Percentiles rank a stretch among this genome's conserved stretches.
Evolutionary conservation across 2,797 vertebrate species (phyloP).

Genomic region (Micromesistius poutassou): DNA sequence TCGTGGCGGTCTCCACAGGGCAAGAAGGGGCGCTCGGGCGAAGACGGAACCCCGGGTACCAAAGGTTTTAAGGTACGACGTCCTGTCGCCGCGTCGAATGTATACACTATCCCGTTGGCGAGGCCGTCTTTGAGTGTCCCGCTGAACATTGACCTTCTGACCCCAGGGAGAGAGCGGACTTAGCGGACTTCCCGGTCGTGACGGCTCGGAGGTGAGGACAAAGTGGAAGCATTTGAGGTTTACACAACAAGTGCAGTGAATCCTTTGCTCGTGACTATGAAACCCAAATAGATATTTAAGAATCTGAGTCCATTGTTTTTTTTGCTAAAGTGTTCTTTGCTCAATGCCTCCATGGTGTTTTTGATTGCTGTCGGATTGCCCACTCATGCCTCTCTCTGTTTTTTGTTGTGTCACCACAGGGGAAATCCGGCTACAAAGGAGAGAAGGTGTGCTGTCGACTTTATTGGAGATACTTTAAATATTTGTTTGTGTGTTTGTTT

Average conservation of each 20-base stretch:
- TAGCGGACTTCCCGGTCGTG: conserved; percentile 80
- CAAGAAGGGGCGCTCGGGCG: conserved; percentile 85
- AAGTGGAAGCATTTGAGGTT: background rate
- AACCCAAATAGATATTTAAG: background rate
- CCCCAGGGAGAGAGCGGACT: conserved; percentile 81
- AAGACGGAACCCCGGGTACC: conserved; percentile 77
- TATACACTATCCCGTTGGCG: background rate
- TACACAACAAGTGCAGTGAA: background rate
- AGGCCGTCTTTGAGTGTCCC: background rate
- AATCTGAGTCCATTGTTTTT: background rate
- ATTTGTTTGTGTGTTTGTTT: background rate
- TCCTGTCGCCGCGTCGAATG: background rate
- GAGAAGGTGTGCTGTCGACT: conserved; percentile 76
- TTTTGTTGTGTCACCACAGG: conserved; percentile 70
- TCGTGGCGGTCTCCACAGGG: conserved; percentile 67
- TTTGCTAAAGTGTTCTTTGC: background rate
- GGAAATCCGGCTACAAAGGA: conserved; percentile 87
- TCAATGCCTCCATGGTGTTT: background rate
- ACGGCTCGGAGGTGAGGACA: conserved; percentile 78
- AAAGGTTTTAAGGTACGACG: conserved; percentile 82
- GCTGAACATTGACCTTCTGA: conserved; percentile 16
- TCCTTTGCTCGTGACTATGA: background rate
- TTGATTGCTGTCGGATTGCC: conserved; percentile 12
- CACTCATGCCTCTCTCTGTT: conserved; percentile 6
- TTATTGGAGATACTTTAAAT: background rate